These are phyloP conservation scores for Malacoraja senta DNA, from an alignment of 2,797 vertebrate species.

Conservation along the genomic window DNA sequence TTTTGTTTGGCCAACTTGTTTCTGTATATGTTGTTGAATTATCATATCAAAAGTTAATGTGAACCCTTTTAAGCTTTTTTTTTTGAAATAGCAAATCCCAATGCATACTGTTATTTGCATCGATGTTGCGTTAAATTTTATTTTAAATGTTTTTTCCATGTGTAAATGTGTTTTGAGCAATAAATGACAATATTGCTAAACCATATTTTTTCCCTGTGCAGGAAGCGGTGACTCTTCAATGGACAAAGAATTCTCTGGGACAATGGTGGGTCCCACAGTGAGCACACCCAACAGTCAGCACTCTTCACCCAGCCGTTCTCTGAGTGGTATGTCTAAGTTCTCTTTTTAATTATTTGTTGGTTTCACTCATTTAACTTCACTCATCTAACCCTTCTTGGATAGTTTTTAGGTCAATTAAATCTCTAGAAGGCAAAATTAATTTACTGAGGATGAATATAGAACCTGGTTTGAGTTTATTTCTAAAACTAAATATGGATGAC, in stretches of 20 bases:
- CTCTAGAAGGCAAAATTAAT: not conserved
- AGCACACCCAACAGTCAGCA: conserved; percentile 86
- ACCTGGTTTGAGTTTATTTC: not conserved
- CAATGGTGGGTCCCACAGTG: conserved; percentile 68
- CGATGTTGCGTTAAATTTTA: not conserved
- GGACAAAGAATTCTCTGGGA: conserved; percentile 80
- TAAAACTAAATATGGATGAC: not conserved
- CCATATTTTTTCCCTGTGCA: conserved; percentile 50
- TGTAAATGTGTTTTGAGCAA: not conserved
- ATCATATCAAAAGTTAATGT: not conserved
- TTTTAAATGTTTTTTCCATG: not conserved
- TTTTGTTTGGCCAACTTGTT: not conserved
- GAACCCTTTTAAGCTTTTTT: not conserved
- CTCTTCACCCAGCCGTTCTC: conserved; percentile 78
- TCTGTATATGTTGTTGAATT: not conserved
- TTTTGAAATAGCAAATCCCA: not conserved
- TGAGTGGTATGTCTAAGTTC: conserved; percentile 68
- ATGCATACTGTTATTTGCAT: not conserved
- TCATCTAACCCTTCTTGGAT: conserved; percentile 22
- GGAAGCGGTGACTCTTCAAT: conserved; percentile 82
- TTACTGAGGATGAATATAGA: not conserved
- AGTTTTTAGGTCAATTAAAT: not conserved
- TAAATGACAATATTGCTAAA: not conserved
- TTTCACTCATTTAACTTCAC: conserved; percentile 34
- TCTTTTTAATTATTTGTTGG: not conserved